Evolutionary conservation across 2,888 invertebrate species (phyloP), one percentile per base, ranked within the genome.

Genomic region (Gymnocheta viridis): DNA sequence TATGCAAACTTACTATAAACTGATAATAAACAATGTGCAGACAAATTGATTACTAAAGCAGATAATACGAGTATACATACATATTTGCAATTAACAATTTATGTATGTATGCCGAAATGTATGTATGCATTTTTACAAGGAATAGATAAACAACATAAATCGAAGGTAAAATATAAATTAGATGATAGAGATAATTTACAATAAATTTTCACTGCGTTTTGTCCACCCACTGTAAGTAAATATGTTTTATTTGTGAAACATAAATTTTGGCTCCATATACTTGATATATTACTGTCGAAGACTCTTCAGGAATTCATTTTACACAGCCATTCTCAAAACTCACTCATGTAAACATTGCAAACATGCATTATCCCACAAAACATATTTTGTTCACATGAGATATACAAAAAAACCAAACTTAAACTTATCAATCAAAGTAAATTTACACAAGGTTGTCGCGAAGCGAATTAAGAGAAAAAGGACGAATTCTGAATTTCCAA

Each of bases 231-330:
- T 27, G 12, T n/a, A 54, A n/a, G 12, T n/a, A 54, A n/a, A 27
- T 6, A 24, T 54, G 54, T 27, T 67, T 51, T 24, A 60, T 60
- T 60, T 41, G 58, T 67, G 47, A 35, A 47, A 58, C 44, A 38
- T 76, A 17, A 47, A 66, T 73, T 49, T 58, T 2, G 22, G 22
- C 19, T n/a, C 12, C 6, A 35, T 1, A 35, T 49, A 66, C 47
- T 38, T 56, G 27, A 51, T 32, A 81, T 41, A 62, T 74, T 35
- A 51, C 72, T 81, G 74, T 60, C 29, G 41, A 41, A 67, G 19
- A 62, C 74, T 72, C 35, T 79, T 56, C 51, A 44, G 54, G 19
- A 64, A 64, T 72, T 47, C 14, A 79, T 70, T 72, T 56, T 19
- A 4, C 6, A 54, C 49, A 51, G 60, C 17, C 41, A 58, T 35